Percentiles rank a stretch among this genome's conserved stretches.
phyloP scores from a whole-genome alignment of 2,888 invertebrate species.

The Strigamia maritima region DNA sequence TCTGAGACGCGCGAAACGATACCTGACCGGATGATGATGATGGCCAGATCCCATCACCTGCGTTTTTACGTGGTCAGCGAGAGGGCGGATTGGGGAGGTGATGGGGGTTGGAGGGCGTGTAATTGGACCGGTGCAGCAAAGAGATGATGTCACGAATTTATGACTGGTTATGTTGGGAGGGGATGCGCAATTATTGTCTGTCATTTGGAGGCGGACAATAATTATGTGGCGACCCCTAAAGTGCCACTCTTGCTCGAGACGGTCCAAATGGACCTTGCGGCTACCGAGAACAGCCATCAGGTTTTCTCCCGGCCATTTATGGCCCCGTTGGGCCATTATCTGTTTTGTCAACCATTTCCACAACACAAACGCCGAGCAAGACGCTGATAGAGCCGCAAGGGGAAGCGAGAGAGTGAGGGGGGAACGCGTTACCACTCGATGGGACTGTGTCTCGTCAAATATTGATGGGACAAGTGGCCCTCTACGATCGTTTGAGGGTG shows the following conservation, averaged over 20 bases:
- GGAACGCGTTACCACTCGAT: neutral
- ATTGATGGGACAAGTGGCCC: constrained; percentile 33
- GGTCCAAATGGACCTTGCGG: constrained; percentile 22
- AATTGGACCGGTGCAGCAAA: constrained; percentile 32
- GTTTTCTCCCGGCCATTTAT: constrained; percentile 36
- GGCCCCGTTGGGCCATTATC: constrained; percentile 35
- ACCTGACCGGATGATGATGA: constrained; percentile 18
- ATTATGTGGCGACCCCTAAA: constrained; percentile 38
- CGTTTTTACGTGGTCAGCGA: constrained; percentile 35
- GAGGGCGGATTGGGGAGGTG: neutral
- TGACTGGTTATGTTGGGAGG: constrained; percentile 20
- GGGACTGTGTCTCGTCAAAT: constrained; percentile 27
- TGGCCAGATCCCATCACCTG: constrained; percentile 28
- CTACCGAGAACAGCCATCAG: constrained; percentile 20
- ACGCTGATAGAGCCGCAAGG: constrained; percentile 10
- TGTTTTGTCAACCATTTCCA: constrained; percentile 39
- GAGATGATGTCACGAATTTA: constrained; percentile 39
- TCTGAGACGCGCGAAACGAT: neutral
- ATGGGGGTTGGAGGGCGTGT: constrained; percentile 1
- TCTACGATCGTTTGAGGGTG: constrained; percentile 1
- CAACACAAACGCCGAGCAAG: constrained; percentile 11
- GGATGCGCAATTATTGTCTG: constrained; percentile 37
- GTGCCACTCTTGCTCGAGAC: constrained; percentile 34
- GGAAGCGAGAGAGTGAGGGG: neutral
- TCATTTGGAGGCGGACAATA: constrained; percentile 38